Evolutionary conservation across 2,888 invertebrate genomes (phyloP), one percentile per base, ranked within the genome.

Genomic region (Cosmia pyralina): DNA sequence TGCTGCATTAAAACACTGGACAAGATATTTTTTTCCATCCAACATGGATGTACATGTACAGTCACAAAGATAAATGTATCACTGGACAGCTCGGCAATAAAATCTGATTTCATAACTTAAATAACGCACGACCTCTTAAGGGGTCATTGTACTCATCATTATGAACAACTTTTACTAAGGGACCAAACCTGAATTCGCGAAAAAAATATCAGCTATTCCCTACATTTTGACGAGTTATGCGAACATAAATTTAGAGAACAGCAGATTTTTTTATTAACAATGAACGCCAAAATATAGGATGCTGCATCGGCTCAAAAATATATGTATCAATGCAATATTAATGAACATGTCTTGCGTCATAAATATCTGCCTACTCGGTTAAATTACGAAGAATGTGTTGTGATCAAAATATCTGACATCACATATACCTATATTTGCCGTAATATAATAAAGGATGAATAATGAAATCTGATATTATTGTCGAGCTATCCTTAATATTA

Each of bases 11-110:
- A 66, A 55, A 57, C 0, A 22, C 38, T 46, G 17, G 15, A 46
- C 5, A 34, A 46, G 22, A 53, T 22, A 46, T 55, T 46, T 46
- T n/a, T 55, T 70, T 46, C 46, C 64, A 55, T 17, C 69, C 17
- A 34, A 19, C 4, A 50, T 67, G 22, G 5, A 28, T 34, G 19
- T 28, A 46, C 15, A 41, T 17, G 46, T 52, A 52, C 5, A 52
- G 52, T 52, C n/a, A n/a, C 52, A 0, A 52, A 11, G 11, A 52
- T 52, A 52, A 52, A 22, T 52, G n/a, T 5, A 52, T 52, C n/a
- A 52, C n/a, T 52, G 52, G 4, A 52, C 10, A 52, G 52, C 52
- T 52, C 11, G 11, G 11, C 52, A 5, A 52, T 22, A 1, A 52
- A 5, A 52, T 22, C 11, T 11, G 41, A 41, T 41, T 8, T 41